A percentile compares a stretch with the other conserved stretches of the same genome.
phyloP scores from a whole-genome alignment of 35 echinoderm and acorn worm genomes.

The Apostichopus japonicus region DNA sequence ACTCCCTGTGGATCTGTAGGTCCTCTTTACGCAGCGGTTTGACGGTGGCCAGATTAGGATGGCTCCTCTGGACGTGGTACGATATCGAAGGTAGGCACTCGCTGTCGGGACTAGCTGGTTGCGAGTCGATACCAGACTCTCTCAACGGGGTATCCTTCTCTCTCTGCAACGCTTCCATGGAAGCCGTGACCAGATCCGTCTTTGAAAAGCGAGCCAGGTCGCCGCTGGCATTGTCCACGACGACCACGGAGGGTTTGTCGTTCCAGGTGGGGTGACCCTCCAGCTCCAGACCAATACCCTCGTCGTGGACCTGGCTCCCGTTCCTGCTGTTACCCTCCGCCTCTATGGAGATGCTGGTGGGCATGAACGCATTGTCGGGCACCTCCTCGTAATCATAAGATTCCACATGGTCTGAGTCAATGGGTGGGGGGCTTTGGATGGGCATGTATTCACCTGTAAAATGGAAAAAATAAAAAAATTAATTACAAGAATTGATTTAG shows the following conservation, averaged over 20 bases:
- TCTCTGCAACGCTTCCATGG: conserved; percentile 28
- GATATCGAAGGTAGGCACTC: conserved; percentile 9
- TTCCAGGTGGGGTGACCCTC: conserved; percentile 58
- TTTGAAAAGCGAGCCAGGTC: conserved; percentile 38
- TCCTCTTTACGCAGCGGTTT: conserved; percentile 23
- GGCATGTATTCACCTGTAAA: conserved; percentile 29
- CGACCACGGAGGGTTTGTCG: conserved; percentile 52
- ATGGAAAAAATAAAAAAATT: background rate
- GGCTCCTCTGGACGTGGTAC: conserved; percentile 24
- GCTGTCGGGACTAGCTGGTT: conserved; percentile 34
- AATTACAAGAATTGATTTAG: background rate
- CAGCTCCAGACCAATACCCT: conserved; percentile 67
- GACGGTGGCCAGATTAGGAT: background rate
- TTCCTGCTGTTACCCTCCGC: conserved; percentile 36
- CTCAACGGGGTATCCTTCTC: conserved; percentile 21
- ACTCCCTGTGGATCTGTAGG: conserved; percentile 49
- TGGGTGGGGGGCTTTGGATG: conserved; percentile 11
- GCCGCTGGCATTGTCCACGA: conserved; percentile 35
- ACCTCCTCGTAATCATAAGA: conserved; percentile 55
- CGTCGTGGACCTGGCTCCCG: conserved; percentile 26
- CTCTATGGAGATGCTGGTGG: conserved; percentile 13
- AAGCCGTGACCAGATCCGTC: conserved; percentile 20
- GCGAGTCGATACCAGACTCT: conserved; percentile 39
- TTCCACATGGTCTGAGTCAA: conserved; percentile 1
- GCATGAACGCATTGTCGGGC: conserved; percentile 4